Evolutionary conservation across 2,797 vertebrate genomes (phyloP), one percentile per base, ranked within the genome.

Genomic region (Myripristis jacobus): DNA sequence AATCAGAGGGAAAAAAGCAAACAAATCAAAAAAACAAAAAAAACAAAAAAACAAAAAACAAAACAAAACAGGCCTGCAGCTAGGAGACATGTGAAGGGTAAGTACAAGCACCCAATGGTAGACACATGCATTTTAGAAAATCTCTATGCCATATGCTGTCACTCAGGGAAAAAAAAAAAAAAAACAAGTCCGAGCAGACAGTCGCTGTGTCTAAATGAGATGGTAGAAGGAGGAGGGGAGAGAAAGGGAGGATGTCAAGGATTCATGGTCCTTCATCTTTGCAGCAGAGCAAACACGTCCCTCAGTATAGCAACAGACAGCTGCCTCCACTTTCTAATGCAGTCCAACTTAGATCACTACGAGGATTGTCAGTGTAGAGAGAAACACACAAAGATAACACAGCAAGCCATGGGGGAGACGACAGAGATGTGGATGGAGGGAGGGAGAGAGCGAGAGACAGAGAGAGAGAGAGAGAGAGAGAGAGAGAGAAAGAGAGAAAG

Each of bases 201-300:
- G 96, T 96, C 95, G 95, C 94, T 95, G 96, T 95, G 94, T 96
- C 96, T 97, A 96, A 97, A 97, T 97, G 96, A 97, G 97, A 96
- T 94, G 93, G 94, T 94, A 94, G 93, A 94, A 91, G 92, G 92
- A 81, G 88, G 90, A 91, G 92, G 93, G 87, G 91, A 83, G 87
- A 89, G 92, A 92, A 90, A 90, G 88, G 94, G 94, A 94, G 95
- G 95, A 94, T 97, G 96, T 98, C 96, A 98, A 97, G 96, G 97
- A 98, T 98, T 96, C 96, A 91, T 91, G 96, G 97, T 97, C 96
- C 96, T 99, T 99, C 97, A 97, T 98, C 96, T 98, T 95, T 95
- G 96, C 96, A 97, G 96, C 95, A 96, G 95, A 97, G 96, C 96
- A 97, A 97, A 97, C 95, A 96, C 94, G 93, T 97, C 96, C 96